Evolutionary conservation across 2,888 invertebrate species (phyloP).

Genomic region (Coenonympha arcania): DNA sequence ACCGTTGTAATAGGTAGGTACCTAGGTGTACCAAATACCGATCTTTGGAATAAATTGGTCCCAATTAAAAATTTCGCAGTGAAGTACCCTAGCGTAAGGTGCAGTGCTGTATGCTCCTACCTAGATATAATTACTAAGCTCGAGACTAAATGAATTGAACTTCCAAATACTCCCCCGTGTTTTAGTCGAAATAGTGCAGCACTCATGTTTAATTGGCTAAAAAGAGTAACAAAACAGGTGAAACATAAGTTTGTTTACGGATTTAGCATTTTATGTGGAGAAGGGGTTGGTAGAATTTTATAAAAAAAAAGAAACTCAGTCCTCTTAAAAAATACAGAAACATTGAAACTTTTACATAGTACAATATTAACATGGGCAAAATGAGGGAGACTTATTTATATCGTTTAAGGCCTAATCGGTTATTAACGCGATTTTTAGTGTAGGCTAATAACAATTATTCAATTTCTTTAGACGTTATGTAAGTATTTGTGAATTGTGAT

Average conservation of each 20-base stretch:
- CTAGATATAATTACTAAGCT: slow-evolving; percentile 44
- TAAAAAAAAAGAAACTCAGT: too few relatives aligned
- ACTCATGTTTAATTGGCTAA: slow-evolving; percentile 23
- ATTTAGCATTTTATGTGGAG: neutral
- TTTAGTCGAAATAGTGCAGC: slow-evolving; percentile 30
- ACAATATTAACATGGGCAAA: too few relatives aligned
- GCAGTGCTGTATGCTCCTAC: too few relatives aligned
- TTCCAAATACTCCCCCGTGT: slow-evolving; percentile 26
- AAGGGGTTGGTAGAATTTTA: neutral
- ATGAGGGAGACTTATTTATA: too few relatives aligned
- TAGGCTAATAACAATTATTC: too few relatives aligned
- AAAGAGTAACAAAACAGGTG: slow-evolving; percentile 22
- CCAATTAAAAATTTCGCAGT: slow-evolving; percentile 62
- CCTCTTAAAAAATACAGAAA: too few relatives aligned
- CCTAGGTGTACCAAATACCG: slow-evolving; percentile 29
- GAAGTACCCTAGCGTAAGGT: slow-evolving; percentile 35
- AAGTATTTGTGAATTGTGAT: too few relatives aligned
- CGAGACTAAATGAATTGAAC: slow-evolving; percentile 30
- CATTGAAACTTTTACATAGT: neutral
- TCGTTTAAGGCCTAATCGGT: too few relatives aligned
- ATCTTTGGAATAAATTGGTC: slow-evolving; percentile 48
- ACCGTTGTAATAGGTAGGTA: neutral
- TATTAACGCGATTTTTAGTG: too few relatives aligned
- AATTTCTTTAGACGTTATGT: too few relatives aligned
- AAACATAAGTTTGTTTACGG: slow-evolving; percentile 14